Evolutionary conservation across 2,797 vertebrate genomes (phyloP), one percentile per base, ranked within the genome.

Genomic region (Typhlichthys eigenmanni): DNA sequence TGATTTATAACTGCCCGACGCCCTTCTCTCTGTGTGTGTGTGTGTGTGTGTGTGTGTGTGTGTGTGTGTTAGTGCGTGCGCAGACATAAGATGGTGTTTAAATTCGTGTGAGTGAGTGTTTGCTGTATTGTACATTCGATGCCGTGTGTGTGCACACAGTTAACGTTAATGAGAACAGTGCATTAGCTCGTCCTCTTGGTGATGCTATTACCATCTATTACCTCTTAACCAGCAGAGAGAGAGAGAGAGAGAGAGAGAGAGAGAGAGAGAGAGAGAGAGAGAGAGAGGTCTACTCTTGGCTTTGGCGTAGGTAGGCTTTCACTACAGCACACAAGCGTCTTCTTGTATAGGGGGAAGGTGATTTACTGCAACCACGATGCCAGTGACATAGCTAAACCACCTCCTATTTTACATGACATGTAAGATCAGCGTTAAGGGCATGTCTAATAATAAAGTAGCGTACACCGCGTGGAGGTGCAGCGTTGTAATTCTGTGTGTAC

Each of bases 1-100:
- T 88, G 82, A 90, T 87, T 87, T 88, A 87, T 83, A 81, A 80
- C 76, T 43, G 72, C 65, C 64, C 62, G 13, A 11, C 64, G 61
- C 64, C 48, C 61, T 16, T 4, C 55, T 13, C 29, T 43, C 13
- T 58, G 7, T 50, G 24, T 55, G 19, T 12, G 1, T 61, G 29
- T 52, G 51, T 58, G 47, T 70, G 59, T 46, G 47, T 47, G 62
- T 32, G 49, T 59, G 16, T 5, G 49, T 59, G 16, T 5, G 52
- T 60, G 65, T 54, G 56, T 48, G 47, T 29, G 12, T n/a, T 5
- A 7, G 7, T 24, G 19, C 19, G 19, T 24, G 19, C 12, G n/a
- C 11, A 24, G 12, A 53, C 7, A 24, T 9, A 10, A 17, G 51
- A 10, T 12, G 8, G 24, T 10, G 52, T 13, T 29, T 12, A 19